Conservation (phyloP, 2,888 invertebrate species). For the Choristoneura rosaceana region DNA sequence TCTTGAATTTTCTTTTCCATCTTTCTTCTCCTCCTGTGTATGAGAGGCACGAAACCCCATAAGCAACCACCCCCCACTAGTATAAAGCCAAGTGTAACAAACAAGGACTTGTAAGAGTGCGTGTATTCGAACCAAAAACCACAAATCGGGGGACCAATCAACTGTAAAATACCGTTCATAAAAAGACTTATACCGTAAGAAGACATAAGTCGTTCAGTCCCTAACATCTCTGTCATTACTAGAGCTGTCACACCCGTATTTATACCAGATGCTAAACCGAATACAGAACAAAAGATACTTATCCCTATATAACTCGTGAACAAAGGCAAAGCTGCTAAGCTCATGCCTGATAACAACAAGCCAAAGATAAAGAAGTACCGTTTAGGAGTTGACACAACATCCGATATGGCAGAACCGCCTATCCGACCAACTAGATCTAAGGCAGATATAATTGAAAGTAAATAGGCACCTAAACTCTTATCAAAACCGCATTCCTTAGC, state of each 20-base stretch:
- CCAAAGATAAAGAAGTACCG: conserved; percentile 94
- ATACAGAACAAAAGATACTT: conserved; percentile 89
- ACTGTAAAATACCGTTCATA: conserved; percentile 92
- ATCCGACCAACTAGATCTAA: conserved; percentile 93
- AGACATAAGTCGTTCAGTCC: conserved; percentile 93
- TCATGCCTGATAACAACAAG: conserved; percentile 90
- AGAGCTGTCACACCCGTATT: conserved; percentile 95
- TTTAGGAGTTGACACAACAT: conserved; percentile 90
- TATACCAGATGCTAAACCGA: conserved; percentile 93
- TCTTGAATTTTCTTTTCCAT: conserved; percentile 44
- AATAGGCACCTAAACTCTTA: conserved; percentile 89
- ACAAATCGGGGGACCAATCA: conserved; percentile 94
- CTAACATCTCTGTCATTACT: conserved; percentile 95
- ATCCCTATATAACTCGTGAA: conserved; percentile 87
- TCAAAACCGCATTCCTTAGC: conserved; percentile 89
- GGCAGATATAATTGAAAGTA: conserved; percentile 92
- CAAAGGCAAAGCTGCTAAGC: conserved; percentile 89
- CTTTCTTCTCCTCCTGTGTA: conserved; percentile 75
- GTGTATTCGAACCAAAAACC: conserved; percentile 89
- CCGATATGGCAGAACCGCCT: conserved; percentile 94
- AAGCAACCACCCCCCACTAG: conserved; percentile 89
- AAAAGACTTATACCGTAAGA: conserved; percentile 95
- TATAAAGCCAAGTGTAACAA: conserved; percentile 90
- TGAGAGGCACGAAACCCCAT: conserved; percentile 91
- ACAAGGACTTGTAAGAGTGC: conserved; percentile 89